Base-by-base conservation (phyloP, 2,888 invertebrate species). In the Calameuta filiformis region DNA sequence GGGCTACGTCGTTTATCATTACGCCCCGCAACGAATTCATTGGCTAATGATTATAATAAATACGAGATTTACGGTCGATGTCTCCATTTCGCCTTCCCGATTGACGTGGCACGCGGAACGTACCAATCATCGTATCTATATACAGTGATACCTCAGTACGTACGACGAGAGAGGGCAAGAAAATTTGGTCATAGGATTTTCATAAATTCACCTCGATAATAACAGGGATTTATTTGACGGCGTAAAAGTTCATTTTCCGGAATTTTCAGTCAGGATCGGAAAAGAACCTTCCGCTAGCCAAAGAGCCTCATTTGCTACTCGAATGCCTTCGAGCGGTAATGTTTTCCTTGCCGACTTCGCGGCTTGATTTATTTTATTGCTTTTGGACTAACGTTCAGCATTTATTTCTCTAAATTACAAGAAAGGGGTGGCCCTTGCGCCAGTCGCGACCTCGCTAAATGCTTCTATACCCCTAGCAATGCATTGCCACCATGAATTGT, bases 321-420 rank as follows among this genome's bases (percentile, higher is more conserved):
- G 81, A 82, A 83, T 83, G 81, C 86, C 83, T 81, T 73, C 81
- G 81, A 83, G 83, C 84, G 81, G 82, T 87, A 86, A 86, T 87
- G 86, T 85, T 86, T 86, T 86, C 86, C 86, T 87, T 87, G 82
- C 86, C 83, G 82, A 84, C 85, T 81, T 80, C 78, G 78, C 89
- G 86, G 89, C 91, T 92, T 93, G 93, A 93, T 93, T 93, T 93
- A 93, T 93, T 92, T 93, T 93, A 93, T 93, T 92, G 92, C 93
- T 92, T 92, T 92, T 92, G 92, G 92, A 85, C 86, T 92, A 92
- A 92, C 92, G 92, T 92, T 93, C 86, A 92, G 93, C 93, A 92
- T 93, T 93, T 93, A 93, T 93, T 93, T 92, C 92, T 92, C 91
- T 92, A 92, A 93, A 93, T 92, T 93, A 93, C 93, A 93, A 93